phyloP scores from a whole-genome alignment of 2,797 vertebrate species.

The Liparis tanakae region DNA sequence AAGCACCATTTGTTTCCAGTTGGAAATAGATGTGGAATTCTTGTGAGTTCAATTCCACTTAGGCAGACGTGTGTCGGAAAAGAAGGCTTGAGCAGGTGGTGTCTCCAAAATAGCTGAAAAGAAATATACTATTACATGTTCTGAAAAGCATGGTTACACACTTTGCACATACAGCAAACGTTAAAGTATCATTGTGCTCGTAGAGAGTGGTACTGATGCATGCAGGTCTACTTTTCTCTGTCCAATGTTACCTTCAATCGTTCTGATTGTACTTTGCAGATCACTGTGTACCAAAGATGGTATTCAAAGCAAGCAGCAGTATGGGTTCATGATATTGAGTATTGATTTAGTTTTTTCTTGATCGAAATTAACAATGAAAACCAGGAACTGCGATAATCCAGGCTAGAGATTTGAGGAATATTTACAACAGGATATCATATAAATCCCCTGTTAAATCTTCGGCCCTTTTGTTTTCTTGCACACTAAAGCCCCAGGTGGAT shows the following conservation, averaged over 20 bases:
- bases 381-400: slow-evolving; percentile 34
- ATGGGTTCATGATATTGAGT: slow-evolving; percentile 31
- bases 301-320: slow-evolving; percentile 28
- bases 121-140: slow-evolving; percentile 18
- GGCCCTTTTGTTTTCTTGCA: slow-evolving; percentile 18
- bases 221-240: slow-evolving; percentile 32
- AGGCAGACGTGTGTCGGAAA: slow-evolving; percentile 43
- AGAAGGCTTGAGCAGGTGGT: slow-evolving; percentile 27
- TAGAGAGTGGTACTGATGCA: slow-evolving; percentile 15
- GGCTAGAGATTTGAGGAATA: slow-evolving; percentile 27
- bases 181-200: slow-evolving; percentile 31
- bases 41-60: slow-evolving; percentile 41
- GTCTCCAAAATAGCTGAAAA: slow-evolving; percentile 23
- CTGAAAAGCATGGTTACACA: slow-evolving; percentile 39
- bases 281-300: background rate
- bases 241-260: slow-evolving; percentile 22
- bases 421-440: slow-evolving; percentile 48
- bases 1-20: slow-evolving; percentile 72
- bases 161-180: slow-evolving; percentile 46
- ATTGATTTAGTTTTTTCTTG: slow-evolving; percentile 40
- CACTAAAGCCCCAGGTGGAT: slow-evolving; percentile 8
- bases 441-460: slow-evolving; percentile 40
- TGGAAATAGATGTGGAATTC: slow-evolving; percentile 47
- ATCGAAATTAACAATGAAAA: slow-evolving; percentile 35
- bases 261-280: slow-evolving; percentile 35